Base-by-base conservation (phyloP, 2,113 vertebrate species). In the Tragelaphus imberbis region DNA sequence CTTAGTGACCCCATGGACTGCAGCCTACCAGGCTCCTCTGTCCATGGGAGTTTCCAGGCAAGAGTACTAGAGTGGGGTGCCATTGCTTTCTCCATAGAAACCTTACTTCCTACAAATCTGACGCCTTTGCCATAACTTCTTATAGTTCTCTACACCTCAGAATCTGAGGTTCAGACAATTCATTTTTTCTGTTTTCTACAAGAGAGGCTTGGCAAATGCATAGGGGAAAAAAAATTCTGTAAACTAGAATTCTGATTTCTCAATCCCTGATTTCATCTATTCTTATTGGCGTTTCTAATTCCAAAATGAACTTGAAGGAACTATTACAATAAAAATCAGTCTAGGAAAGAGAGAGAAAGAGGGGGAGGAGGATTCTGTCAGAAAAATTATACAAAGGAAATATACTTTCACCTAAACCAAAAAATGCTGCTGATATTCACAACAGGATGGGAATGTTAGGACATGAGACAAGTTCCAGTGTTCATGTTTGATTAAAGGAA, bases 91-190 rank as follows among this genome's bases (percentile, higher is more conserved):
- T n/a, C n/a, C 71, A 44, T 23, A 16, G 79, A 86, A 40, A 55
- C 80, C 30, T 19, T 27, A 0, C 14, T 25, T 47, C 33, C 36
- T 33, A 2, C 0, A 14, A 14, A 58, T 19, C 2, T 40, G 61
- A n/a, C 1, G 6, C 51, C 15, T 28, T 30, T 23, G 5, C 61
- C 28, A 0, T 16, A 5, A 33, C 23, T n/a, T 30, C 19, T 84
- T 33, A 13, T 5, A 15, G 15, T 61, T 68, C 8, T 82, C 90
- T 49, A 9, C 12, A 3, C 6, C 28, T 81, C 21, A 4, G 44
- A 21, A 56, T 79, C 36, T 19, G 15, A 25, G 7, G 27, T 27
- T 44, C 15, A 40, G 33, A 14, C 7, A 23, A 10, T 33, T 58
- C 2, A 17, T 23, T 58, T 51, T 51, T 44, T n/a, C 61, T 23